Evolutionary conservation across 2,797 vertebrate species (phyloP).

Genomic region (Lutra lutra): DNA sequence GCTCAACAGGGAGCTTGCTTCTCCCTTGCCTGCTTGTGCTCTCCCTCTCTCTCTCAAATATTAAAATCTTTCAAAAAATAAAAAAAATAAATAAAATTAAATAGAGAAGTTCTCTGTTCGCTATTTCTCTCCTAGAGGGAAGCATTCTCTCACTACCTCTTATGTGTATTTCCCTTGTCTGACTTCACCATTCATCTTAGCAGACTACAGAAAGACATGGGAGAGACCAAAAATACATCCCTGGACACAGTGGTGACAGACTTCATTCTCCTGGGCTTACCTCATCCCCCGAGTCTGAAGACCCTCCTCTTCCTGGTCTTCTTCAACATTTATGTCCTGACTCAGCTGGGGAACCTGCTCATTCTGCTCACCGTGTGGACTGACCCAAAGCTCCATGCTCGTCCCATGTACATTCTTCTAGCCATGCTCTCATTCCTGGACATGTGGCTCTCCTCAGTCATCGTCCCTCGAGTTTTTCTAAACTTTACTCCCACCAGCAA

Average conservation of each 20-base stretch:
- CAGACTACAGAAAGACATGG: slow-evolving; percentile 57
- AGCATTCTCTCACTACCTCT: background rate
- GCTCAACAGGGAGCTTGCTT: too few relatives aligned
- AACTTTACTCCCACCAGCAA: slow-evolving; percentile 47
- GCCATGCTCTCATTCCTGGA: slow-evolving; percentile 76
- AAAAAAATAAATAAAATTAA: too few relatives aligned
- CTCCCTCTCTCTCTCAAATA: too few relatives aligned
- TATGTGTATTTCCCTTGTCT: background rate
- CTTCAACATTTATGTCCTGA: slow-evolving; percentile 74
- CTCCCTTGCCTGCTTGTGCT: too few relatives aligned
- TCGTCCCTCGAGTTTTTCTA: slow-evolving; percentile 64
- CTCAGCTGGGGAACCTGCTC: slow-evolving; percentile 76
- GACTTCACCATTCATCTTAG: background rate
- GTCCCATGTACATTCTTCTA: slow-evolving; percentile 81
- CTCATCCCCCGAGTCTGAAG: slow-evolving; percentile 60
- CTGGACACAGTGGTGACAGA: slow-evolving; percentile 62
- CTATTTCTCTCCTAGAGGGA: background rate
- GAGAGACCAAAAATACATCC: slow-evolving; percentile 40
- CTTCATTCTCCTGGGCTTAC: slow-evolving; percentile 76
- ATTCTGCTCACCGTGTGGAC: slow-evolving; percentile 67
- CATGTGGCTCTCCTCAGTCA: slow-evolving; percentile 75
- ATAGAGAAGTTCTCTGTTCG: background rate
- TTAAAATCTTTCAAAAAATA: too few relatives aligned
- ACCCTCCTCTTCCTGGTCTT: slow-evolving; percentile 75
- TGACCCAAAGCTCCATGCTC: slow-evolving; percentile 64